Evolutionary conservation across 1,140 invertebrate genomes (phyloP), one percentile per base, ranked within the genome.

Genomic region (Trichonephila clavipes): DNA sequence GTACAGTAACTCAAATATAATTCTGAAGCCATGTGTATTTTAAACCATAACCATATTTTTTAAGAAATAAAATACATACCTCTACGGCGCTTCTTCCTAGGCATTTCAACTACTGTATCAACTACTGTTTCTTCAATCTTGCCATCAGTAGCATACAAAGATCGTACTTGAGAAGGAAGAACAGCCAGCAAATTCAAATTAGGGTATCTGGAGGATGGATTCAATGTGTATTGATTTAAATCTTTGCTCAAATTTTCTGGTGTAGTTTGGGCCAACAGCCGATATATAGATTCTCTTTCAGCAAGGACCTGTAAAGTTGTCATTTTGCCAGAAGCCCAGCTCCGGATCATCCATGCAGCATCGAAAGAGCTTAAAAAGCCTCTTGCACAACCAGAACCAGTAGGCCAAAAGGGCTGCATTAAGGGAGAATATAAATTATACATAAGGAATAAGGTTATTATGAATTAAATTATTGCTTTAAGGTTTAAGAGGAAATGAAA

Each of bases 311-410:
- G 95, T 10, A 96, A 94, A 16, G 96, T 95, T 7, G 95, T 96
- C 95, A 95, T 95, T 44, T 95, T 95, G 1, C 96, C 97, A 83
- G 94, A 94, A 21, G 98, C 97, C 98, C 98, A 99, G 61, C 97
- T 96, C 94, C 98, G 97, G 72, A 99, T 97, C 94, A 98, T 98
- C 98, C 99, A 99, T 61, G 98, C 98, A 0, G 98, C 98, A 96
- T 99, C 99, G 95, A 99, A 97, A 5, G 98, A 98, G 82, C 98
- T 98, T 0, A 99, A 96, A 96, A 99, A 99, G 51, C 99, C 99
- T 86, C 99, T 96, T 0, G 99, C 99, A 96, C 99, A 99, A 7
- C 99, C 99, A 44, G 98, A 99, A 0, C 99, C 99, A 0, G 98
- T 99, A 5, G 99, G 99, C 99, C 99, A 99, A 96, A 99, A 99